A percentile compares a stretch with the other conserved stretches of the same genome.
These are phyloP conservation scores for Meteorus cinctellus DNA, from an alignment of 2,888 invertebrate species.

Conservation along the genomic window DNA sequence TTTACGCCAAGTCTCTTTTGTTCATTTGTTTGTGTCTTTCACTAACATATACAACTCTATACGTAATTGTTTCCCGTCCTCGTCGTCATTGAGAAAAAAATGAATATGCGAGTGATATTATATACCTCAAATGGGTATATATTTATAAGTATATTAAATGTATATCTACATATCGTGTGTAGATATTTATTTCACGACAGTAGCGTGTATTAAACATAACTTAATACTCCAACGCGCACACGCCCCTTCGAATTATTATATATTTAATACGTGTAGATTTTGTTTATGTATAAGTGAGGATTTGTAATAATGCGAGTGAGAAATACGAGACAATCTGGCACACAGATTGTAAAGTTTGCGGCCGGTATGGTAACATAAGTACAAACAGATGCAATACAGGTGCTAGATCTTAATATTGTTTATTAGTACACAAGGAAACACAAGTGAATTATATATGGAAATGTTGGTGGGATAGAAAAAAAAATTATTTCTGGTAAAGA, in stretches of 20 bases:
- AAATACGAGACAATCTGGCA: conserved; percentile 10
- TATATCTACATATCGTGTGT: conserved; percentile 6
- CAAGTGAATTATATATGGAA: conserved; percentile 7
- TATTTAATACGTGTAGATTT: conserved; percentile 13
- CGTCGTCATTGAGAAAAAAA: conserved; percentile 17
- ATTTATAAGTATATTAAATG: no score
- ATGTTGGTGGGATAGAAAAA: no score
- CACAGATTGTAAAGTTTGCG: conserved; percentile 15
- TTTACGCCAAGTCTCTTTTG: conserved; percentile 12
- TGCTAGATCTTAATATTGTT: conserved; percentile 42
- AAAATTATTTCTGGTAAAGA: no score
- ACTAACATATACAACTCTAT: conserved; percentile 40
- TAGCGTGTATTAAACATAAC: conserved; percentile 53
- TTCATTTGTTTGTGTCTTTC: conserved; percentile 34
- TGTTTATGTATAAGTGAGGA: neutral
- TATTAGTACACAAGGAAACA: conserved; percentile 2
- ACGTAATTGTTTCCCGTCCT: conserved; percentile 56
- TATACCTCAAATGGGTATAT: no score
- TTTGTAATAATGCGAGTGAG: conserved; percentile 10
- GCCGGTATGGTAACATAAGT: neutral
- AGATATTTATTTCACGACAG: conserved; percentile 41
- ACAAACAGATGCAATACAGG: conserved; percentile 50
- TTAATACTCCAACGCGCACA: conserved; percentile 46
- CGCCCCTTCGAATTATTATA: conserved; percentile 21
- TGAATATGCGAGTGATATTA: neutral